Conservation (phyloP, 2,797 vertebrate genomes). For the Erpetoichthys calabaricus region DNA sequence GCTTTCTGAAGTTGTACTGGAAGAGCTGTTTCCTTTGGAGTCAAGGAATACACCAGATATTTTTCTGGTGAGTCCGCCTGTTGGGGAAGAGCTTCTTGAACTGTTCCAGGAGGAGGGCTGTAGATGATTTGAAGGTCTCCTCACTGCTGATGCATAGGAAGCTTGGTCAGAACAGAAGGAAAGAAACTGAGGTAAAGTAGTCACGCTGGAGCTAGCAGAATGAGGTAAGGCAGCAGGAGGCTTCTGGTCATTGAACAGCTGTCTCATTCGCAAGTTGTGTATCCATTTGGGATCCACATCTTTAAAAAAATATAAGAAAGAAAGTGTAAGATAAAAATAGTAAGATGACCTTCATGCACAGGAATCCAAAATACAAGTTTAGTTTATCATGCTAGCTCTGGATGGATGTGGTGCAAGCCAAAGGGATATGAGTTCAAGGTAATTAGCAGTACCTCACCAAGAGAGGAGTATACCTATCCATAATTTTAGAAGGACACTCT, state of each 20-base stretch:
- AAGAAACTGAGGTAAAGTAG: constrained; percentile 61
- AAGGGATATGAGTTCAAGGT: no score
- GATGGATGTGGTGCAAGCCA: no score
- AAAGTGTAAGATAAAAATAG: not conserved
- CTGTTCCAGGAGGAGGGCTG: constrained; percentile 57
- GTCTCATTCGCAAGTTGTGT: constrained; percentile 56
- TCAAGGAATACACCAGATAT: constrained; percentile 67
- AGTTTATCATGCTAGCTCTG: no score
- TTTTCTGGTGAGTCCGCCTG: constrained; percentile 54
- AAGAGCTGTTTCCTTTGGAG: constrained; percentile 84
- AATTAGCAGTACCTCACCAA: no score
- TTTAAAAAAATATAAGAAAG: constrained; percentile 28
- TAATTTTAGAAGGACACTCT: no score
- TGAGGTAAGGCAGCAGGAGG: constrained; percentile 21
- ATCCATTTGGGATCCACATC: constrained; percentile 76
- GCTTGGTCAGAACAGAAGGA: constrained; percentile 59
- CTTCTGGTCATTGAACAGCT: constrained; percentile 44
- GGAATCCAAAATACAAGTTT: no score
- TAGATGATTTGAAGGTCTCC: constrained; percentile 49
- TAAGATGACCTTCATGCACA: no score
- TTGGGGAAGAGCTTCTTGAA: constrained; percentile 74
- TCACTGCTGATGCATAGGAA: constrained; percentile 74
- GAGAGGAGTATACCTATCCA: no score
- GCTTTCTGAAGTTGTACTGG: constrained; percentile 74
- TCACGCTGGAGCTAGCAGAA: constrained; percentile 49